Base-by-base conservation (phyloP, 2,797 vertebrate genomes). In the Acanthiza pusilla region DNA sequence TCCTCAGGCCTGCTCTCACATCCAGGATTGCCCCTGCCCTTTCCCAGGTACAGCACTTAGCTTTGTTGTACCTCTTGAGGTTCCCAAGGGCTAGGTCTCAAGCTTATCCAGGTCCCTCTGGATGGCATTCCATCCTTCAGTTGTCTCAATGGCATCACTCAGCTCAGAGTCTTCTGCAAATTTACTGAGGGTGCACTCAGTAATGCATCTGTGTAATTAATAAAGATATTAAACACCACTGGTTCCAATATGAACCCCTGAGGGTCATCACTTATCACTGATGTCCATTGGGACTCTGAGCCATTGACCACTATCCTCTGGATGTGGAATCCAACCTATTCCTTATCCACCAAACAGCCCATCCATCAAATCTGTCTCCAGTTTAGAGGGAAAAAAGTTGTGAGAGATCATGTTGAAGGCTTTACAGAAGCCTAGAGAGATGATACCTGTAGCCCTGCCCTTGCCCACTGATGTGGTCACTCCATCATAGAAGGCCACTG, bases 331-430 rank as follows among this genome's bases (percentile, higher is more conserved):
- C 13, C 16, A n/a, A 30, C 13, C 19, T 29, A 38, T 38, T 62
- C 27, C 27, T 43, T 57, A 21, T 57, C 16, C 50, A 50, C 7
- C 36, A 29, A 55, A 55, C 7, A 15, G 6, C 19, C 15, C 16
- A 62, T 68, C 19, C 15, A 21, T 43, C 27, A 82, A 50, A 62
- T 36, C 9, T 75, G 13, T 75, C 47, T 29, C 36, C 7, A 43
- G 4, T 57, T 76, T 25, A 38, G 57, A 38, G 16, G 3, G 19
- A 18, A 43, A 54, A 29, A 18, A 16, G 8, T 11, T 26, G 25
- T 42, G 30, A 53, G 32, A 2, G 7, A n/a, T 11, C 3, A 18
- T 13, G 17, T 26, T 1, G 1, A 53, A 47, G 26, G 26, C 36
- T 55, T 75, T 36, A 36, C 7, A 38, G 36, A 82, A 75, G 20